Percentiles rank a stretch among this genome's conserved stretches.
Conservation (phyloP, 2,888 invertebrate species). For the Drosophila antonietae region DNA sequence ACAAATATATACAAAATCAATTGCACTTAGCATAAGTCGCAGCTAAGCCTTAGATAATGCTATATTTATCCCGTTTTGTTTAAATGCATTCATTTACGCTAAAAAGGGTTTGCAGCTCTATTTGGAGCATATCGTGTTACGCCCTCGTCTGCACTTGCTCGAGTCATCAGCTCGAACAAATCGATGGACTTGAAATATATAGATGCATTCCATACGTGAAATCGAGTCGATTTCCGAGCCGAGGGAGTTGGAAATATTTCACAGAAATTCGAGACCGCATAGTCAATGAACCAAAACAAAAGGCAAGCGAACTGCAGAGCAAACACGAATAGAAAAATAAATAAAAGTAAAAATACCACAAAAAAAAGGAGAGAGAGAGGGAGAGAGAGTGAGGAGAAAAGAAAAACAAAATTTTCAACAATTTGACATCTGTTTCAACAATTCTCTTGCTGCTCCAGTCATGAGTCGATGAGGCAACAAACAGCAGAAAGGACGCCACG, state of each 20-base stretch:
- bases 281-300: slow-evolving; percentile 74
- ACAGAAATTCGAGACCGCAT: slow-evolving; percentile 72
- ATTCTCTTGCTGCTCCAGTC: slow-evolving; percentile 44
- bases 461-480: slow-evolving; percentile 53
- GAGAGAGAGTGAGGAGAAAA: slow-evolving; percentile 1
- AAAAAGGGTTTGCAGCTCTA: background rate
- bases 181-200: slow-evolving; percentile 48
- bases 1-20: background rate
- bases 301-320: slow-evolving; percentile 25
- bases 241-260: slow-evolving; percentile 40
- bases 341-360: slow-evolving; percentile 32
- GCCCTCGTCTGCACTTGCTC: slow-evolving; percentile 21
- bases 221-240: slow-evolving; percentile 7
- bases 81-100: slow-evolving; percentile 2
- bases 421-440: slow-evolving; percentile 78
- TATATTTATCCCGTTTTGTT: background rate
- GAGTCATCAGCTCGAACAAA: slow-evolving; percentile 25
- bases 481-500: slow-evolving; percentile 63
- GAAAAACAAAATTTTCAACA: slow-evolving; percentile 58
- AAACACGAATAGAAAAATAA: slow-evolving; percentile 36
- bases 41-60: slow-evolving; percentile 5
- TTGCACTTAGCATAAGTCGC: slow-evolving; percentile 1
- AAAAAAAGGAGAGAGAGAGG: slow-evolving; percentile 11
- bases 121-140: slow-evolving; percentile 40
- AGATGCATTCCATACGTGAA: slow-evolving; percentile 34